Conservation (phyloP, 30 jellyfish, hydroid and myxozoan species). For the Pelagia noctiluca region DNA sequence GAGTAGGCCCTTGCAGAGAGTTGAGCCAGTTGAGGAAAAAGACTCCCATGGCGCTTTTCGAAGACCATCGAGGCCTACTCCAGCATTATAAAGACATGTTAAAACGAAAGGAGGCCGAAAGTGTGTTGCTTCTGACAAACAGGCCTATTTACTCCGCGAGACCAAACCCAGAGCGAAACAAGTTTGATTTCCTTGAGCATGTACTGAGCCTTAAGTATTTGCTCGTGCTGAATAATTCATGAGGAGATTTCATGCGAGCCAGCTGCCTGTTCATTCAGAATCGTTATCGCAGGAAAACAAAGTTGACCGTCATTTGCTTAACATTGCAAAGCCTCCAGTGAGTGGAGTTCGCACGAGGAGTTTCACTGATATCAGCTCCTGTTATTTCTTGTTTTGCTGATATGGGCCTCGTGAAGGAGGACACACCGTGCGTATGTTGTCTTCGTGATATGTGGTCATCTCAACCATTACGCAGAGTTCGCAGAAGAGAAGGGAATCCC, state of each 20-base stretch:
- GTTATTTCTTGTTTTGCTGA: no score
- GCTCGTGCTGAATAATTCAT: slow-evolving; percentile 56
- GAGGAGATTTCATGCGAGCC: slow-evolving; percentile 35
- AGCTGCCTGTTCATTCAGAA: slow-evolving; percentile 45
- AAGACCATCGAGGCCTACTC: not conserved
- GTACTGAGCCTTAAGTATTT: slow-evolving; percentile 66
- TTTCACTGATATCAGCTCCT: no score
- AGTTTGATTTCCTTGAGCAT: slow-evolving; percentile 46
- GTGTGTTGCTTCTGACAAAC: not conserved
- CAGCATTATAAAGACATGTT: not conserved
- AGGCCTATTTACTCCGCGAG: not conserved
- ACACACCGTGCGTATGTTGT: no score
- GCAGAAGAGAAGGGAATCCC: no score
- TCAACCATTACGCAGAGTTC: no score
- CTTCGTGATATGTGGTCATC: no score
- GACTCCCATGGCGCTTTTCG: slow-evolving; percentile 83
- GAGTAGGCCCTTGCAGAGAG: slow-evolving; percentile 89
- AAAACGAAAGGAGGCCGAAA: not conserved
- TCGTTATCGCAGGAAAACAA: not conserved
- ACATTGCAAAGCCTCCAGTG: no score
- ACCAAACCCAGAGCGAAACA: not conserved
- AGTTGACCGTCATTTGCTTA: no score
- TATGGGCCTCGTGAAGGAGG: no score
- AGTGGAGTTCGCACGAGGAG: no score
- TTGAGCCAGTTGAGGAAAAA: slow-evolving; percentile 89